Evolutionary conservation across 2,888 invertebrate genomes (phyloP), one percentile per base, ranked within the genome.

Genomic region (Chymomyza amoena): DNA sequence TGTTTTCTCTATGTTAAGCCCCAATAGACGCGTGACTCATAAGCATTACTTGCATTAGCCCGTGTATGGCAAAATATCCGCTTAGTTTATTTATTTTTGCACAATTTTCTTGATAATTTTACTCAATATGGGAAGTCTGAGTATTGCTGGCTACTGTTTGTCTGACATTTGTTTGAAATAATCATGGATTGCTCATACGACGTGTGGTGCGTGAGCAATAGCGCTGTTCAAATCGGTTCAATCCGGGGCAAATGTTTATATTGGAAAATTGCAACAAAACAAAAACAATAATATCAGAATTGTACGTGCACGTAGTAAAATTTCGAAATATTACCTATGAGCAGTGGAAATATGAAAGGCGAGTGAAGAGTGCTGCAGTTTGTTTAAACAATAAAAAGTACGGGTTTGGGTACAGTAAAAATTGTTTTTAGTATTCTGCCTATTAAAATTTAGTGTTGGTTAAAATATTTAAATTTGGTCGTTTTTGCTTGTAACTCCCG

Each of bases 161-260:
- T 75, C 68, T 79, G 75, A 75, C 66, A 74, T 69, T 69, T 78
- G 78, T 78, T 72, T 74, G 64, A 69, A 79, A 76, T 79, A 72
- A 77, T 72, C 69, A 60, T 54, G 61, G 52, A 77, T 79, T 80
- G 78, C 79, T 80, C 80, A 79, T 79, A 69, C 73, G 65, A 20
- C 70, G 64, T 60, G 75, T 71, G 72, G 63, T 65, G 50, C 18
- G 66, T 60, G n/a, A 39, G 39, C 39, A 10, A 13, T 13, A 45
- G 39, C 13, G 39, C 39, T 45, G 13, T 13, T 45, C 4, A 13
- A 45, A 45, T 45, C 39, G 2, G 39, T 45, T 45, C 39, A 45
- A 45, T 13, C 39, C 39, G 13, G 13, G 5, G 13, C 18, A 59
- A 56, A 56, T 56, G 28, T 59, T 28, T 59, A 20, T 15, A 20